phyloP scores from a whole-genome alignment of 2,888 invertebrate species.

The Dasypolia templi region DNA sequence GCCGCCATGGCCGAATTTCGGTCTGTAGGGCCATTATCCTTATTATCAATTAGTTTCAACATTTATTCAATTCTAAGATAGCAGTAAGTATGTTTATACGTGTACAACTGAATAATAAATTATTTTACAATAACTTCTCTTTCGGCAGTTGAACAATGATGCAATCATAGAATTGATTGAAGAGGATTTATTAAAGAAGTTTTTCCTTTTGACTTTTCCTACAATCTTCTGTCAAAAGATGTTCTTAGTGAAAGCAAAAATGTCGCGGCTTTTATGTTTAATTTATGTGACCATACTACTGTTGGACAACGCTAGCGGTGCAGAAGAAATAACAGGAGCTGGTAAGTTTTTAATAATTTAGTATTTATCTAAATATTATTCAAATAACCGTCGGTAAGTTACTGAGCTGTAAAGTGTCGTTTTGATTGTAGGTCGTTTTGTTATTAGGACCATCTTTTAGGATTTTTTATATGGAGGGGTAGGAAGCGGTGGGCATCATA shows the following conservation, averaged over 20 bases:
- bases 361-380: background rate
- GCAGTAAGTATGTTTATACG: too few species aligned
- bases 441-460: too few species aligned
- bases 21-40: too few species aligned
- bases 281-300: slow-evolving; percentile 36
- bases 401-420: background rate
- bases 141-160: background rate
- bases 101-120: background rate
- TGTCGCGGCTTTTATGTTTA: slow-evolving; percentile 38
- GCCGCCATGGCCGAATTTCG: too few species aligned
- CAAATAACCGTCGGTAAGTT: background rate
- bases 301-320: slow-evolving; percentile 24
- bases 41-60: slow-evolving; percentile 31
- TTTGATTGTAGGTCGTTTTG: too few species aligned
- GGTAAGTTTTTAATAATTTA: slow-evolving; percentile 26
- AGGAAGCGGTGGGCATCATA: background rate
- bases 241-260: slow-evolving; percentile 20
- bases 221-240: slow-evolving; percentile 21
- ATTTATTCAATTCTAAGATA: background rate
- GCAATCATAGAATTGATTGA: background rate
- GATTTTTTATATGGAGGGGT: too few species aligned
- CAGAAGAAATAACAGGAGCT: slow-evolving; percentile 17
- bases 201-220: slow-evolving; percentile 14
- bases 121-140: background rate
- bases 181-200: slow-evolving; percentile 3